Percentiles rank a stretch among this genome's conserved stretches.
Conservation (phyloP, 2,888 invertebrate species). For the Taphrorychus bicolor region DNA sequence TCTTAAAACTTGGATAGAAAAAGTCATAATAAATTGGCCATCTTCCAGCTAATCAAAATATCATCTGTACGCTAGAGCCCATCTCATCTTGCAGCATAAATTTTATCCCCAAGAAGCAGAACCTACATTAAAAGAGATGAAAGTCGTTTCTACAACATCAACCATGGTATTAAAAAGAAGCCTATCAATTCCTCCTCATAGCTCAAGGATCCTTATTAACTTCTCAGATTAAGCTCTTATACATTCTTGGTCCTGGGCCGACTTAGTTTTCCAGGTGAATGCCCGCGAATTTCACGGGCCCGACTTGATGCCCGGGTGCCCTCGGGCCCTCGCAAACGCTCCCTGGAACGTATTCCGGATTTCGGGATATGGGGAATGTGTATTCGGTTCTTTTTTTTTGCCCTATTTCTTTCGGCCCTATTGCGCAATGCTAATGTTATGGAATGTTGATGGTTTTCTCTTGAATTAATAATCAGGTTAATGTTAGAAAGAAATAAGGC, state of each 20-base stretch:
- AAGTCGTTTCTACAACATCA: neutral
- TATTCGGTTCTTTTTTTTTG: neutral
- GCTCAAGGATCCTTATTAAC: constrained; percentile 7
- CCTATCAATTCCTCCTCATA: neutral
- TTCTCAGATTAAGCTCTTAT: constrained; percentile 16
- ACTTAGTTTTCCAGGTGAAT: constrained; percentile 38
- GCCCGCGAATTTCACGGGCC: constrained; percentile 25
- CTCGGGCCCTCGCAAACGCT: neutral
- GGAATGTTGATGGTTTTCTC: too few relatives aligned
- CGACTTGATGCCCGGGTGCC: constrained; percentile 17
- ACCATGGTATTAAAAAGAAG: neutral
- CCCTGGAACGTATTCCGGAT: too few relatives aligned
- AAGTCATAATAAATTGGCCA: neutral
- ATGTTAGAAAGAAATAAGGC: too few relatives aligned
- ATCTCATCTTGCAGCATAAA: neutral
- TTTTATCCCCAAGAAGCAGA: neutral
- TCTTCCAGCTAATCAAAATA: neutral
- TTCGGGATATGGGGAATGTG: neutral
- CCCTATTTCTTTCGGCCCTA: too few relatives aligned
- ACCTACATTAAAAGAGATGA: neutral
- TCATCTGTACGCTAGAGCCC: neutral
- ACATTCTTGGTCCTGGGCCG: constrained; percentile 15
- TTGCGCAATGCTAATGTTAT: too few relatives aligned
- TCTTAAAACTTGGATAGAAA: neutral
- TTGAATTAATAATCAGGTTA: too few relatives aligned